Percentiles rank a stretch among this genome's conserved stretches.
Evolutionary conservation across 2,797 vertebrate species (phyloP).

Genomic region (Lacerta viridis): DNA sequence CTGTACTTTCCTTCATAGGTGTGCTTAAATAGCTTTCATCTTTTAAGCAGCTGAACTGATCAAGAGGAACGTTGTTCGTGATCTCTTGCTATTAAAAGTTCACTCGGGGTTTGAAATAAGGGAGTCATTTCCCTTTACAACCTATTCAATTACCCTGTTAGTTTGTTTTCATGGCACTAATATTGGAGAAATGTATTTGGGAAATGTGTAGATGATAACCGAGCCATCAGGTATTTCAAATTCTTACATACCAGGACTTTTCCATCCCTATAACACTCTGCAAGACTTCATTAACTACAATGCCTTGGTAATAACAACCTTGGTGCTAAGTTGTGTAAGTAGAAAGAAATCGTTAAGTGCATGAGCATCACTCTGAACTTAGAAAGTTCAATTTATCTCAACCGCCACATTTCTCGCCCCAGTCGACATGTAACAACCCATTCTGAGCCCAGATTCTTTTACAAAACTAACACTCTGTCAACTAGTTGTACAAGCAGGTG

Average conservation of each 20-base stretch:
- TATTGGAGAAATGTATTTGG: background rate
- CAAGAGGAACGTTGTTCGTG: background rate
- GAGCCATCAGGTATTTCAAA: background rate
- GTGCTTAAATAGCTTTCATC: background rate
- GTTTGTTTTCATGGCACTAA: background rate
- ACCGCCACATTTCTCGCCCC: background rate
- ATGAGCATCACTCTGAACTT: background rate
- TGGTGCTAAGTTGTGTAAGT: background rate
- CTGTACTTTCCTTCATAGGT: background rate
- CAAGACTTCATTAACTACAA: background rate
- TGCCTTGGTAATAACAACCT: background rate
- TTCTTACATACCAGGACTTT: background rate
- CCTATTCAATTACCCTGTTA: background rate
- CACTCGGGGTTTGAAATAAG: background rate
- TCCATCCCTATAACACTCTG: background rate
- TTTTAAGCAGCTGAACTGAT: background rate
- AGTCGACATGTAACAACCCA: background rate
- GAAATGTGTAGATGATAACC: background rate
- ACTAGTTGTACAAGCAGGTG: background rate
- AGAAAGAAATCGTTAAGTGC: background rate
- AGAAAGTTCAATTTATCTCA: background rate
- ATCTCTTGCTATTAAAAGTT: background rate
- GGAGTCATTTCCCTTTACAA: background rate
- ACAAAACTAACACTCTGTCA: background rate
- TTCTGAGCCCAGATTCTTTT: background rate